phyloP scores from a whole-genome alignment of 2,113 vertebrate genomes.

The Agapornis roseicollis region DNA sequence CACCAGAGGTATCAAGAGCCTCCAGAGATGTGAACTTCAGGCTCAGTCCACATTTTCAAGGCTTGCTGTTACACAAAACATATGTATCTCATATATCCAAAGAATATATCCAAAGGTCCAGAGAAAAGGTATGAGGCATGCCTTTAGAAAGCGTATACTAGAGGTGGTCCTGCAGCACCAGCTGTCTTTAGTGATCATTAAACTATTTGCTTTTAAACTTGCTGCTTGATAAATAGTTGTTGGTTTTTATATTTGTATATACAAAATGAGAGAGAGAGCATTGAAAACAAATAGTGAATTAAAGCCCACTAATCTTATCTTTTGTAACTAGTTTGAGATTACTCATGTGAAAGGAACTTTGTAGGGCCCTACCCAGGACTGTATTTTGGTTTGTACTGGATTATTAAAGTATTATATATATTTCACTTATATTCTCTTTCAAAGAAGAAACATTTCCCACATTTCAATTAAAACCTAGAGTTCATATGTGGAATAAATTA shows the following conservation, averaged over 20 bases:
- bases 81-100: background rate
- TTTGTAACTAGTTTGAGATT: background rate
- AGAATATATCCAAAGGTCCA: background rate
- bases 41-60: background rate
- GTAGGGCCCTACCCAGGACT: background rate
- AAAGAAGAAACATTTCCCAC: background rate
- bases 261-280: background rate
- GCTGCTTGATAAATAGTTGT: background rate
- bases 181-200: background rate
- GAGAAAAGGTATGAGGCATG: background rate
- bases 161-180: background rate
- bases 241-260: background rate
- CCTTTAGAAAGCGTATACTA: background rate
- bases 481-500: background rate
- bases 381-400: background rate
- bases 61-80: background rate
- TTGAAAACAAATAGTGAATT: background rate
- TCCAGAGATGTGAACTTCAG: background rate
- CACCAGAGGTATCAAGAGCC: background rate
- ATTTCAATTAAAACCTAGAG: background rate
- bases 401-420: background rate
- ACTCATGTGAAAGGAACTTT: background rate
- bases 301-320: background rate
- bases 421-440: background rate
- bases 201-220: slow-evolving; percentile 16